Percentiles rank a stretch among this genome's conserved stretches.
Evolutionary conservation across 2,888 invertebrate species (phyloP).

Genomic region (Himalopsyche kuldschensis): DNA sequence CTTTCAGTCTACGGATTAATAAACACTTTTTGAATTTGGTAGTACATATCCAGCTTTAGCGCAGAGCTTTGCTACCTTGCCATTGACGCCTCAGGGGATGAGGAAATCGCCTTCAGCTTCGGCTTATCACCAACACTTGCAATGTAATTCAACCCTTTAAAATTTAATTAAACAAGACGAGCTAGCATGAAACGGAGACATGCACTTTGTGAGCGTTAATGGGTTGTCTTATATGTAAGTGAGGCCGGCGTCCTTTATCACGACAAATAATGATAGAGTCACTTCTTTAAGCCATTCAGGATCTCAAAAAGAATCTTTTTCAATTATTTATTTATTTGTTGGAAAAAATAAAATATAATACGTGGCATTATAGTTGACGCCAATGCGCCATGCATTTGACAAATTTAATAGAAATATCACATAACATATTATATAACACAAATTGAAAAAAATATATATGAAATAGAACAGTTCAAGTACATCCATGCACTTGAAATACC

Average conservation of each 20-base stretch:
- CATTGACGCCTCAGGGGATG: background rate
- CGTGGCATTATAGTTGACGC: background rate
- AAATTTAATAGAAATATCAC: too few species aligned
- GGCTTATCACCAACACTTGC: constrained; percentile 29
- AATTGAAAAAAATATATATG: too few species aligned
- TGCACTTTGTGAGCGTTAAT: constrained; percentile 34
- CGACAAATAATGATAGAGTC: constrained; percentile 21
- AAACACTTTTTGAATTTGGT: background rate
- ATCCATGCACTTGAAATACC: too few species aligned
- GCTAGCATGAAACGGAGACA: constrained; percentile 22
- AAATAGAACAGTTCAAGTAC: too few species aligned
- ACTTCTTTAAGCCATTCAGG: background rate
- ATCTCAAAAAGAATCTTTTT: background rate
- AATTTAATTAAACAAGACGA: constrained; percentile 39
- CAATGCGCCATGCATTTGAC: too few species aligned
- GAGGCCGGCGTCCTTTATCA: background rate
- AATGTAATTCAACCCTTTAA: constrained; percentile 38
- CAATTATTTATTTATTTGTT: background rate
- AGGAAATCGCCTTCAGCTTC: background rate
- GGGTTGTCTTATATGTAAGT: constrained; percentile 21
- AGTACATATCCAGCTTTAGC: background rate
- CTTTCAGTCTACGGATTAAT: too few species aligned
- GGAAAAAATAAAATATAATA: too few species aligned
- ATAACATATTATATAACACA: too few species aligned
- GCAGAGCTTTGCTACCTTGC: background rate